Evolutionary conservation across 2,113 vertebrate genomes (phyloP).

Genomic region (Rhea pennata): DNA sequence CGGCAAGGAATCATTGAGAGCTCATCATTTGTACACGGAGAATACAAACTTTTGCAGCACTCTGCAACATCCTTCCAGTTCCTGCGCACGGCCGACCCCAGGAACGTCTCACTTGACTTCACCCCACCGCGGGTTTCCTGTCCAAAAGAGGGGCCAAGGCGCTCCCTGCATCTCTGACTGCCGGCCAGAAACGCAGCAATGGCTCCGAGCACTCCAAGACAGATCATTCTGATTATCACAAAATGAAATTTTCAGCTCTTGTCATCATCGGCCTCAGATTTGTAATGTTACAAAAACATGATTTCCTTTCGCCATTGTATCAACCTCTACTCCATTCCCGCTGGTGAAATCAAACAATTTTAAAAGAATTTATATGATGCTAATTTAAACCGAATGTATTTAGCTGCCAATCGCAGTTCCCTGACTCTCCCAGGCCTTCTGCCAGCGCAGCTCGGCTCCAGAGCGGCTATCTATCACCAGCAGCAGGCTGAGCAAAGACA

Average conservation of each 20-base stretch:
- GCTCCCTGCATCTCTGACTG: not conserved
- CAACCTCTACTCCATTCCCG: not conserved
- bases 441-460: not conserved
- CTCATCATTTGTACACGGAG: not conserved
- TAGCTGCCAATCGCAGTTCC: conserved; percentile 2
- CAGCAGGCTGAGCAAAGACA: not conserved
- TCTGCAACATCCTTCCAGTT: not conserved
- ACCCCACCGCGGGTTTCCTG: not conserved
- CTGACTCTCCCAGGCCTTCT: not conserved
- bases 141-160: not conserved
- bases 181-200: not conserved
- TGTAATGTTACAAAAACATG: conserved; percentile 20
- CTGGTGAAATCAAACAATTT: conserved; percentile 57
- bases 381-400: conserved; percentile 32
- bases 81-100: not conserved
- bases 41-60: not conserved
- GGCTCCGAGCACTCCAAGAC: not conserved
- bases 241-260: conserved; percentile 12
- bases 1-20: not conserved
- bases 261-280: conserved; percentile 27
- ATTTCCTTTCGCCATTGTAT: conserved; percentile 32
- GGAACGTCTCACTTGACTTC: not conserved
- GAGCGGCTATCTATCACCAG: not conserved
- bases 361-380: conserved; percentile 35
- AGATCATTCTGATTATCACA: conserved; percentile 27